These are phyloP conservation scores for Tuberolachnus salignus DNA, from an alignment of 2,888 invertebrate genomes.

Conservation along the genomic window DNA sequence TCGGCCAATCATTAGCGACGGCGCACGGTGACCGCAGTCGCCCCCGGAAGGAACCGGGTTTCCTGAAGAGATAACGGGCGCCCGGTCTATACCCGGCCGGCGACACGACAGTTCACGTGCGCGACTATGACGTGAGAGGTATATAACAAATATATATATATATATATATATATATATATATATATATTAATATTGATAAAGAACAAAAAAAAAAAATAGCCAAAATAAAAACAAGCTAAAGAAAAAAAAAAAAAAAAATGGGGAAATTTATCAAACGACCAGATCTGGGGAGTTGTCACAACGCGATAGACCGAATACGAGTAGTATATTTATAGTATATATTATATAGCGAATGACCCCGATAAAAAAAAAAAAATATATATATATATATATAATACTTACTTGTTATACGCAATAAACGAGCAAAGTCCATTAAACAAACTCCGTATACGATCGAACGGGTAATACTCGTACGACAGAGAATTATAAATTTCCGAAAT, in stretches of 20 bases:
- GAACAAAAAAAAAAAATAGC: conserved; percentile 12
- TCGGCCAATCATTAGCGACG: conserved; percentile 49
- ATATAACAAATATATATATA: no score
- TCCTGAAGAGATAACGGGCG: conserved; percentile 50
- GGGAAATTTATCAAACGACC: conserved; percentile 48
- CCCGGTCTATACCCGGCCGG: neutral
- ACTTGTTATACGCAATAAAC: neutral
- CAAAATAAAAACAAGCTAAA: conserved; percentile 37
- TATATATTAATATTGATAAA: no score
- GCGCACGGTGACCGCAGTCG: conserved; percentile 21
- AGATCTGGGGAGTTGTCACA: conserved; percentile 42
- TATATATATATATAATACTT: neutral
- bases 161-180: no score
- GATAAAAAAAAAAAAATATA: conserved; percentile 13
- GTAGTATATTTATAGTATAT: no score
- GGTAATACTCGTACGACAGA: no score
- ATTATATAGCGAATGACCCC: neutral
- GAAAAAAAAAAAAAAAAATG: conserved; percentile 17
- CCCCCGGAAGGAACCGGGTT: conserved; percentile 51
- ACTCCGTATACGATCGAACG: no score
- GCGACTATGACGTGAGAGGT: conserved; percentile 50
- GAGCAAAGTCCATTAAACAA: conserved; percentile 34
- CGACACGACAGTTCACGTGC: conserved; percentile 56
- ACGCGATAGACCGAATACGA: neutral
- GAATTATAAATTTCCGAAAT: neutral